A percentile compares a stretch with the other conserved stretches of the same genome.
Evolutionary conservation across 2,888 invertebrate genomes (phyloP).

Genomic region (Allygus modestus): DNA sequence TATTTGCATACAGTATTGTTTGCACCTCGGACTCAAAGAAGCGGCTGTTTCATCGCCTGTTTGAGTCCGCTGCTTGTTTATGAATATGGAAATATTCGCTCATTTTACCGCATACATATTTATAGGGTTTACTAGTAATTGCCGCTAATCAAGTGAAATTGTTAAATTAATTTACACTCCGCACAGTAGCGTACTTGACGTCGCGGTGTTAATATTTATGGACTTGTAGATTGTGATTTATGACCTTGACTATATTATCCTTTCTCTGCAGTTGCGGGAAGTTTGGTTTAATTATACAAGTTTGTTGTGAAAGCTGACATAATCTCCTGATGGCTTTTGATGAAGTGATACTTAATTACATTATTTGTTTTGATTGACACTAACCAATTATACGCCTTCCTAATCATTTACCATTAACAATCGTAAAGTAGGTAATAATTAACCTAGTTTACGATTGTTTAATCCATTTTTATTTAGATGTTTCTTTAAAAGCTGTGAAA

Average conservation of each 20-base stretch:
- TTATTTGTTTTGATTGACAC: too few species aligned
- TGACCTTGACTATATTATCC: background rate
- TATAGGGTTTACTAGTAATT: constrained; percentile 1
- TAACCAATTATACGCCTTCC: too few species aligned
- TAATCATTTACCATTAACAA: too few species aligned
- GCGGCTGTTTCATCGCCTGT: background rate
- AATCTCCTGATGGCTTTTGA: too few species aligned
- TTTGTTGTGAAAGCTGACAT: too few species aligned
- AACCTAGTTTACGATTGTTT: too few species aligned
- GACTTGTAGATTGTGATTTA: constrained; percentile 16
- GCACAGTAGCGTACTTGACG: constrained; percentile 25
- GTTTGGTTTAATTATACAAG: too few species aligned
- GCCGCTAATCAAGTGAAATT: constrained; percentile 13
- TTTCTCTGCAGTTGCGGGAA: background rate
- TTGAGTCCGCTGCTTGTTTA: background rate
- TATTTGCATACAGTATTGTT: constrained; percentile 16
- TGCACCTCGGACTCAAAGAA: background rate
- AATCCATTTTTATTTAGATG: too few species aligned
- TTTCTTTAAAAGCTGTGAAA: too few species aligned
- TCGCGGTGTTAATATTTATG: constrained; percentile 9
- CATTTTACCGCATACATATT: constrained; percentile 26
- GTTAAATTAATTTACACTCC: constrained; percentile 39
- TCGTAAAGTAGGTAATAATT: too few species aligned
- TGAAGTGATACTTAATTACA: too few species aligned
- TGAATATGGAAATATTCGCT: constrained; percentile 39